Base-by-base conservation (phyloP, 2,113 vertebrate genomes). In the Apteryx mantelli region DNA sequence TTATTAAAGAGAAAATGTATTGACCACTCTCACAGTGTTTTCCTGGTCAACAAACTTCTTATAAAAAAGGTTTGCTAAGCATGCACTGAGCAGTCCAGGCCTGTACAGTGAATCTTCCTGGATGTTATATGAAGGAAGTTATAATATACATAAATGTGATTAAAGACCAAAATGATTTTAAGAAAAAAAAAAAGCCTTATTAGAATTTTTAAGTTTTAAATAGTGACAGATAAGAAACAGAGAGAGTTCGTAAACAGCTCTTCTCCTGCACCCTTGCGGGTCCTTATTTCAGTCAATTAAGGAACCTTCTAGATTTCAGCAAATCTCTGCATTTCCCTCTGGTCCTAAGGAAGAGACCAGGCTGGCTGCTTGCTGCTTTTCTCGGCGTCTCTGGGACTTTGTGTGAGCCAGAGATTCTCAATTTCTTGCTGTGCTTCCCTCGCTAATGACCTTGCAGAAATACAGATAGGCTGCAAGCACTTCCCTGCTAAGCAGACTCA, bases 401-500 rank as follows among this genome's bases (percentile, higher is more conserved):
- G 4, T 18, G 5, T 38, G 50, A 70, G 7, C 42, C 65, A 42
- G 7, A 73, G 24, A 10, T 10, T 52, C 32, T 38, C 38, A 56
- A 2, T 13, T 63, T 42, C 60, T 66, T 75, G 19, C 36, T 85
- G 15, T 42, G 50, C 53, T 42, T 38, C 25, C 22, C 8, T 56
- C 24, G 65, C 28, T 65, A 42, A 75, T 26, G 56, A 30, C 3
- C 2, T 46, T 28, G 9, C 16, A 75, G 53, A 69, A 75, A 42
- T 1, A 0, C 0, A 7, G 58, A 19, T 15, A 53, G 15, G 53
- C 40, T 58, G 82, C 60, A 75, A 53, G 4, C 5, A 11, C 61
- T 89, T 78, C 40, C 8, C 55, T 66, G 21, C 32, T 74, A 56
- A 52, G 40, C 21, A 75, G 28, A 4, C 22, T 53, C 44, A 28